Conservation (phyloP, 2,888 invertebrate species). For the Catocala sponsa region DNA sequence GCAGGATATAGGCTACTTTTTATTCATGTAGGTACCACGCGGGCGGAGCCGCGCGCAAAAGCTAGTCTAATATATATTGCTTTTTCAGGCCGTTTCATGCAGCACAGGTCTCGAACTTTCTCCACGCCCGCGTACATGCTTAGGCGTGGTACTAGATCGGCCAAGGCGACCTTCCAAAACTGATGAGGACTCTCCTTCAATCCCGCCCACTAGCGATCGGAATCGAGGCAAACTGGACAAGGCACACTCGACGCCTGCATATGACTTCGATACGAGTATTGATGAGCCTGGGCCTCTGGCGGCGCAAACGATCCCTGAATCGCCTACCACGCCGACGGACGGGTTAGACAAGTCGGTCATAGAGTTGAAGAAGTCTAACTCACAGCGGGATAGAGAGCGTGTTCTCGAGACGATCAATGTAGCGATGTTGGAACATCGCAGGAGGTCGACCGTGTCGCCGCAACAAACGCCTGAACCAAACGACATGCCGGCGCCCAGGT, state of each 20-base stretch:
- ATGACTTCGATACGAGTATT: constrained; percentile 87
- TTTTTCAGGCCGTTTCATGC: constrained; percentile 90
- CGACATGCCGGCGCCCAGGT: constrained; percentile 1
- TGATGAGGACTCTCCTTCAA: constrained; percentile 15
- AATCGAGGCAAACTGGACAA: constrained; percentile 90
- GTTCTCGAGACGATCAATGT: constrained; percentile 72
- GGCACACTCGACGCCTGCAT: constrained; percentile 94
- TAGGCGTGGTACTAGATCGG: constrained; percentile 77
- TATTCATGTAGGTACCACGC: too few relatives aligned
- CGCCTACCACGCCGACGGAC: constrained; percentile 67
- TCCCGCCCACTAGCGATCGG: constrained; percentile 62
- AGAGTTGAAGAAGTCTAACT: constrained; percentile 74
- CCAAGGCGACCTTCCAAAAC: constrained; percentile 44
- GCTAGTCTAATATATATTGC: too few relatives aligned
- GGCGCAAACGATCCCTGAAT: constrained; percentile 73
- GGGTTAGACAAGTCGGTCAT: constrained; percentile 52
- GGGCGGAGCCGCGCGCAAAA: too few relatives aligned
- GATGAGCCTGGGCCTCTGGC: constrained; percentile 53
- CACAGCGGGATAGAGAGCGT: constrained; percentile 56
- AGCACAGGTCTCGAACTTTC: constrained; percentile 92
- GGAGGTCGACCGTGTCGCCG: constrained; percentile 43
- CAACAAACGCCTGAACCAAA: constrained; percentile 10
- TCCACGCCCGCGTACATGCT: constrained; percentile 90
- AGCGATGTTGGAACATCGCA: constrained; percentile 65
- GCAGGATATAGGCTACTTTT: too few relatives aligned